These are phyloP conservation scores for Muscicapa comitata DNA, from an alignment of 2,797 vertebrate genomes.

Conservation along the genomic window DNA sequence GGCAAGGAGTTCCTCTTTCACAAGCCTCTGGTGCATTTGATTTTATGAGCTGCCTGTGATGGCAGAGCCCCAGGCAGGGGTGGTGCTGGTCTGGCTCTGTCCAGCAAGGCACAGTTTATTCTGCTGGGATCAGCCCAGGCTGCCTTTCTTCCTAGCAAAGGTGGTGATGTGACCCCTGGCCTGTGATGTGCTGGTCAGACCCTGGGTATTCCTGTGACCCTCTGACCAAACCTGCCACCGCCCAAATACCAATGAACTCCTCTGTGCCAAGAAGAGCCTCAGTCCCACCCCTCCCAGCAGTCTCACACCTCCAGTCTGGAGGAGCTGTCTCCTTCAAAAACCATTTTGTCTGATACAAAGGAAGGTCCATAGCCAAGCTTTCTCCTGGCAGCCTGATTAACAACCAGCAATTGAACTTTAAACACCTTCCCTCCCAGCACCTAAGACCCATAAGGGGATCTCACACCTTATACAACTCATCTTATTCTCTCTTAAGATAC, in stretches of 20 bases:
- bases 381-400: not conserved
- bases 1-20: not conserved
- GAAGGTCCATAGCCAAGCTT: not conserved
- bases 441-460: not conserved
- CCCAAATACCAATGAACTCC: fast-evolving
- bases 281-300: not conserved
- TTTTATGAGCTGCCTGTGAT: not conserved
- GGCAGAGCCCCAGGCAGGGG: not conserved
- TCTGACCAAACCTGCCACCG: not conserved
- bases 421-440: not conserved
- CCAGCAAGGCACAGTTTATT: not conserved
- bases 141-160: not conserved
- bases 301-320: not conserved
- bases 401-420: not conserved
- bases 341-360: not conserved
- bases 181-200: not conserved
- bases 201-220: not conserved
- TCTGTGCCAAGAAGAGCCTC: not conserved
- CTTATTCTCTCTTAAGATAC: not conserved
- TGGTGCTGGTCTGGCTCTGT: not conserved
- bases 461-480: not conserved
- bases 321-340: not conserved
- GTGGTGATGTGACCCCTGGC: not conserved
- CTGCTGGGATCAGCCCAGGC: not conserved
- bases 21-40: not conserved